These are phyloP conservation scores for Encarsia formosa DNA, from an alignment of 2,888 invertebrate genomes.

Conservation along the genomic window DNA sequence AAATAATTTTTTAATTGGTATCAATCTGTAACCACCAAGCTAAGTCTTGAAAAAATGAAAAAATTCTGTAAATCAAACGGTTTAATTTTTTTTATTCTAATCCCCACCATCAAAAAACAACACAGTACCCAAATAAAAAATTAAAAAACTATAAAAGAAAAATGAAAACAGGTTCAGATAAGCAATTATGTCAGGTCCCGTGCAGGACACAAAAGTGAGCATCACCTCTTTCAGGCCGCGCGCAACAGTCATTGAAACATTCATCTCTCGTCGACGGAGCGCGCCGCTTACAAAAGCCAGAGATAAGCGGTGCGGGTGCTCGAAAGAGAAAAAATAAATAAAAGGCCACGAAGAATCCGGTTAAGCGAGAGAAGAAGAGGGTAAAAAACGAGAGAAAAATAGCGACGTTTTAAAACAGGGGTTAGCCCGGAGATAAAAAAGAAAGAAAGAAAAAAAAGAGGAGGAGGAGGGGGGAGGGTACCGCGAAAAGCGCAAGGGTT, in stretches of 20 bases:
- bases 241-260: constrained; percentile 5
- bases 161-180: too few species aligned
- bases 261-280: background rate
- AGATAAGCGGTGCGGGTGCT: background rate
- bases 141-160: too few species aligned
- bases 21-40: too few species aligned
- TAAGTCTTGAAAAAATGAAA: too few species aligned
- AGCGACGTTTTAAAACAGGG: constrained; percentile 48
- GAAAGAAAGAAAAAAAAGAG: constrained; percentile 15
- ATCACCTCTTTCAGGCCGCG: background rate
- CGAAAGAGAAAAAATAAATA: background rate
- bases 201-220: constrained; percentile 1
- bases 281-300: background rate
- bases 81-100: too few species aligned
- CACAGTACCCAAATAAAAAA: too few species aligned
- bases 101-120: too few species aligned
- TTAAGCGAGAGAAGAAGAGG: too few species aligned
- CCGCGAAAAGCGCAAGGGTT: constrained; percentile 26
- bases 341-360: too few species aligned
- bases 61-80: too few species aligned
- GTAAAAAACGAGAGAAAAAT: constrained; percentile 33
- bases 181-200: too few species aligned
- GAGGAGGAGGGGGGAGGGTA: constrained; percentile 11
- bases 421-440: constrained; percentile 37
- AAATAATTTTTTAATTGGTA: too few species aligned